Evolutionary conservation across 2,113 vertebrate species (phyloP), one percentile per base, ranked within the genome.

Genomic region (Heterocephalus glaber): DNA sequence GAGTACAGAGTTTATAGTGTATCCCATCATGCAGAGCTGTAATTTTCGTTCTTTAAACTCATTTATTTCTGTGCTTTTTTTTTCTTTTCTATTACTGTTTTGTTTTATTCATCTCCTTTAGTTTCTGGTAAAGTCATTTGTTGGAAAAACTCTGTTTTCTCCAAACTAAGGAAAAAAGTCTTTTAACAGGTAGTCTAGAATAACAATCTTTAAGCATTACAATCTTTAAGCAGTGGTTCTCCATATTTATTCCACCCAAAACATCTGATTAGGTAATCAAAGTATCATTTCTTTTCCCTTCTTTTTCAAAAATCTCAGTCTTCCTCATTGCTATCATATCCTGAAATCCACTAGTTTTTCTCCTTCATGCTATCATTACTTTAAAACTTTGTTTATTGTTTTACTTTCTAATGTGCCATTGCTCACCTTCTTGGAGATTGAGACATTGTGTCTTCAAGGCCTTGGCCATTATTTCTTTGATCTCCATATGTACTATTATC

Each of bases 81-180:
- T 70, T 70, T n/a, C 44, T 54, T n/a, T 56, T 52, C 35, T 70
- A 52, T 60, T 54, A 19, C 74, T 85, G 24, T 85, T 88, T 81
- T 86, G 16, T 85, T 92, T 88, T 66, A 19, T 87, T 91, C 30
- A 17, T 90, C 70, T 90, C 33, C 52, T 24, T 95, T 76, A n/a
- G 8, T 94, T 76, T 92, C 41, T 76, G 22, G 33, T 96, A 84
- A 81, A 74, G 47, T 61, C 83, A 2, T 60, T 84, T 89, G 60
- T 28, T 94, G 11, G 24, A 5, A 60, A 20, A 76, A 66, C 52
- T 30, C 58, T 70, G 7, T 63, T 80, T 90, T 68, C 28, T 90
- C 16, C 56, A 41, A 94, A 49, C 17, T n/a, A 84, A 87, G n/a
- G n/a, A 10, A 58, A 26, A 89, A 86, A 30, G 16, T 77, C 41